Percentiles rank a stretch among this genome's conserved stretches.
Evolutionary conservation across 2,797 vertebrate species (phyloP).

Genomic region (Mionectes olivaceus): DNA sequence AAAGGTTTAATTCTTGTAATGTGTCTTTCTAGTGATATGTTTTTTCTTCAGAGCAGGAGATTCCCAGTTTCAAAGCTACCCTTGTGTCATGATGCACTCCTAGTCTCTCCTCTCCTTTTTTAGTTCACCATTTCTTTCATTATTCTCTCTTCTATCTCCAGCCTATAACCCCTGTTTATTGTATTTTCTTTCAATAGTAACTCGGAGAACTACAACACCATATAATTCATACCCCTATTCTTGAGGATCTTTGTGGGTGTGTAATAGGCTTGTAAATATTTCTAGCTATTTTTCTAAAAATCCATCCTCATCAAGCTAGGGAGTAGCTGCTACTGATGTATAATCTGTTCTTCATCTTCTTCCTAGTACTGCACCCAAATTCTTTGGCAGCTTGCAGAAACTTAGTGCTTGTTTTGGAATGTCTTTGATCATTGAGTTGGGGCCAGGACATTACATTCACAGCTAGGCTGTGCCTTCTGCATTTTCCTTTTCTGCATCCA

Average conservation of each 20-base stretch:
- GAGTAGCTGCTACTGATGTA: slow-evolving; percentile 51
- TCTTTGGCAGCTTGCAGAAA: slow-evolving; percentile 71
- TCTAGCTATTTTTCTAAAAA: slow-evolving; percentile 9
- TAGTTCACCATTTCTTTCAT: background rate
- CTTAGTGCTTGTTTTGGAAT: slow-evolving; percentile 65
- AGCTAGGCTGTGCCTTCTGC: slow-evolving; percentile 15
- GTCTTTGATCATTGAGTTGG: slow-evolving; percentile 49
- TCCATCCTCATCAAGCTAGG: slow-evolving; percentile 43
- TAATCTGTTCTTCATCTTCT: slow-evolving; percentile 68
- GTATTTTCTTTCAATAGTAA: background rate
- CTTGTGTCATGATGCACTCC: background rate
- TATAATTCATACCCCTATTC: background rate
- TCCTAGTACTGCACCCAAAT: slow-evolving; percentile 75
- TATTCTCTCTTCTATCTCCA: background rate
- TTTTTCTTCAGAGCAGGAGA: slow-evolving; percentile 1
- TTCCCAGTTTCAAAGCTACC: slow-evolving; percentile 3
- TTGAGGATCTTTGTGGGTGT: background rate
- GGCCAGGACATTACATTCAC: slow-evolving; percentile 48
- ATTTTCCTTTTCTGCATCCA: slow-evolving; percentile 25
- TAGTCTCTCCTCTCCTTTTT: background rate
- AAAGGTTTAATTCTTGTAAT: background rate
- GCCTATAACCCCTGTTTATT: background rate
- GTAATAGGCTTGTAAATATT: background rate
- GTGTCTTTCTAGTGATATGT: background rate
- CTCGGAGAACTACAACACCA: background rate